Percentiles rank a stretch among this genome's conserved stretches.
Conservation (phyloP, 2,888 invertebrate species). For the Sphaerolaimus hirsutus region DNA sequence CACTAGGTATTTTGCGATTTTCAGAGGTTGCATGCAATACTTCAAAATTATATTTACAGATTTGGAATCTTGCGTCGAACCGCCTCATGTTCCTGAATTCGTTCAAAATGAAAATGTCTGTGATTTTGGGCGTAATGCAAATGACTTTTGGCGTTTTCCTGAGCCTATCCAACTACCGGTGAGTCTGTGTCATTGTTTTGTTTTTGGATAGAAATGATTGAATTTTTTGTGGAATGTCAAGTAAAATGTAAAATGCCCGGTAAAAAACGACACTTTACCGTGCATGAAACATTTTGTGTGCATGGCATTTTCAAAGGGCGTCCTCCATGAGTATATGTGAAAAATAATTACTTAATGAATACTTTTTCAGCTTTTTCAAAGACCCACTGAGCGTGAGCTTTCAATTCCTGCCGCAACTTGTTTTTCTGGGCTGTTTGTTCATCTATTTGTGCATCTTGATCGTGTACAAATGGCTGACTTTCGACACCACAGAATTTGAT, state of each 20-base stretch:
- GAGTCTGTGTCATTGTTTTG: neutral
- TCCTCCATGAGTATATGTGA: too few species aligned
- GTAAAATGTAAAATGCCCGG: too few species aligned
- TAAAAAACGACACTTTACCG: too few species aligned
- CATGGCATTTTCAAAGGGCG: too few species aligned
- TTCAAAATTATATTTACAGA: conserved; percentile 19
- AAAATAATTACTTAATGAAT: too few species aligned
- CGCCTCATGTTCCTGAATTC: conserved; percentile 82
- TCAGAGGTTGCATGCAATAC: too few species aligned
- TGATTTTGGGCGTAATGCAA: conserved; percentile 78
- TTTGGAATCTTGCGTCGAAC: conserved; percentile 38
- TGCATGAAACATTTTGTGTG: too few species aligned
- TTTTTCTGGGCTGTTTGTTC: conserved; percentile 70
- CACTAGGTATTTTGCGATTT: too few species aligned
- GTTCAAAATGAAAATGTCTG: conserved; percentile 85
- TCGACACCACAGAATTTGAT: conserved; percentile 2
- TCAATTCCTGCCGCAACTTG: conserved; percentile 81
- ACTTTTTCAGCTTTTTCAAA: conserved; percentile 29
- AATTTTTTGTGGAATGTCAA: too few species aligned
- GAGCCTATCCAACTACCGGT: conserved; percentile 32
- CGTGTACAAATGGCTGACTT: conserved; percentile 79
- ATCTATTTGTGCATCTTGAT: conserved; percentile 79
- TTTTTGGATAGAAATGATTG: too few species aligned
- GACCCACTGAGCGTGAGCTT: conserved; percentile 54
- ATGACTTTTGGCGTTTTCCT: conserved; percentile 84